Base-by-base conservation (phyloP, 2,888 invertebrate genomes). In the Exephanes ischioxanthus region DNA sequence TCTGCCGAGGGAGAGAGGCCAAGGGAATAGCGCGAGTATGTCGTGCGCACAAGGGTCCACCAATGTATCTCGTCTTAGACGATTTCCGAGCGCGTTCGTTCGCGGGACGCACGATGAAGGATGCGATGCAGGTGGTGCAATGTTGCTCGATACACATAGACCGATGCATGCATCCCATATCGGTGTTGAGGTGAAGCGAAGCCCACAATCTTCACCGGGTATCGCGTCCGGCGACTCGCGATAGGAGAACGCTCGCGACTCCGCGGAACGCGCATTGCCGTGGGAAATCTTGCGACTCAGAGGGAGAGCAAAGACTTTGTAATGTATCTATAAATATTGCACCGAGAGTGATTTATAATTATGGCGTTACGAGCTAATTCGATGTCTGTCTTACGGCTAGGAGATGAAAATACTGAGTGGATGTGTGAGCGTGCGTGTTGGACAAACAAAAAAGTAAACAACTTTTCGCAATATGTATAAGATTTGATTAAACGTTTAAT, bases 81-180 rank as follows among this genome's bases (percentile, higher is more conserved):
- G 41, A 58, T 70, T 76, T 70, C 58, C 89, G 87, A 88, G 88
- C 89, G 87, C 89, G 89, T 90, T 88, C 89, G 66, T 51, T 87
- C 86, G 88, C 79, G 88, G 87, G 90, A 90, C 90, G 86, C 88
- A 71, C 63, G 89, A 91, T 90, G 91, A 91, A 90, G 88, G 89
- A 91, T 91, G 90, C 85, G 87, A 82, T 80, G 90, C 91, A 91
- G 91, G 90, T 91, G 90, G 71, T 80, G 70, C 68, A 55, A 66
- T 26, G 66, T 61, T 61, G 48, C 61, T 61, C 73, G 61, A 61
- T 58, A 53, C 22, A 41, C 72, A n/a, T 63, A 30, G 63, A 26
- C 4, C 51, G 30, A 63, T 76, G 63, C 63, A 19, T 67, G 66
- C 22, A 11, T 51, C 53, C 63, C 30, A 5, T 66, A 76, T 76